Evolutionary conservation across 2,113 vertebrate species (phyloP).

Genomic region (Plestiodon gilberti): DNA sequence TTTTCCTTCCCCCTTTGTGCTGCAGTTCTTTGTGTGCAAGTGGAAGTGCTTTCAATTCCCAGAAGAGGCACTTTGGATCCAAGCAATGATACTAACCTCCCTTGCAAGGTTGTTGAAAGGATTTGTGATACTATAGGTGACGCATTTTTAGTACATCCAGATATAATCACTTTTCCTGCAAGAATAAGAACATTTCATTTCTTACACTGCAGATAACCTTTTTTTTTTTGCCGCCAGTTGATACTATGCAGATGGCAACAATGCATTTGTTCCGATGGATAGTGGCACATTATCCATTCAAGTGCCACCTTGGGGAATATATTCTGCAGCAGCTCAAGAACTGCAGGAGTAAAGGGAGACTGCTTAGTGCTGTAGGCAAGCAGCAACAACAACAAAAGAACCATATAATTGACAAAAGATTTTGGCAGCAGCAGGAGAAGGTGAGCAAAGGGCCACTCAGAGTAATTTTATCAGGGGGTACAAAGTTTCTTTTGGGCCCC

Average conservation of each 20-base stretch:
- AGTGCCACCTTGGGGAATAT: not conserved
- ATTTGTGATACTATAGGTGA: not conserved
- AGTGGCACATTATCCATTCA: not conserved
- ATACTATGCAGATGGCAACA: not conserved
- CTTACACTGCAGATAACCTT: not conserved
- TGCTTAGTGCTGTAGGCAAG: not conserved
- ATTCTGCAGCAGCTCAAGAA: not conserved
- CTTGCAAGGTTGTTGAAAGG: not conserved
- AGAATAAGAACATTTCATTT: not conserved
- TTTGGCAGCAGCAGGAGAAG: not conserved
- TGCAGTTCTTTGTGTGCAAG: too few species aligned
- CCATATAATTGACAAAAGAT: too few species aligned
- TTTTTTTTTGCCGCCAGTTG: not conserved
- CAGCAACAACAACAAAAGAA: not conserved
- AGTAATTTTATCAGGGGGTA: too few species aligned
- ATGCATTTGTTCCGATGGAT: not conserved
- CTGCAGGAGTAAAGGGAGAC: not conserved
- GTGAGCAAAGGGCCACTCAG: not conserved
- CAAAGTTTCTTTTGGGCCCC: too few species aligned
- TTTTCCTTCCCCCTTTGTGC: too few species aligned
- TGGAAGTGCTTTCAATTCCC: too few species aligned
- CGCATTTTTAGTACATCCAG: not conserved
- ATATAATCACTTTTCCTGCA: not conserved
- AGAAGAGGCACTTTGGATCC: too few species aligned
- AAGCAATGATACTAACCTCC: too few species aligned